Evolutionary conservation across 2,888 invertebrate species (phyloP).

Genomic region (Pyralis farinalis): DNA sequence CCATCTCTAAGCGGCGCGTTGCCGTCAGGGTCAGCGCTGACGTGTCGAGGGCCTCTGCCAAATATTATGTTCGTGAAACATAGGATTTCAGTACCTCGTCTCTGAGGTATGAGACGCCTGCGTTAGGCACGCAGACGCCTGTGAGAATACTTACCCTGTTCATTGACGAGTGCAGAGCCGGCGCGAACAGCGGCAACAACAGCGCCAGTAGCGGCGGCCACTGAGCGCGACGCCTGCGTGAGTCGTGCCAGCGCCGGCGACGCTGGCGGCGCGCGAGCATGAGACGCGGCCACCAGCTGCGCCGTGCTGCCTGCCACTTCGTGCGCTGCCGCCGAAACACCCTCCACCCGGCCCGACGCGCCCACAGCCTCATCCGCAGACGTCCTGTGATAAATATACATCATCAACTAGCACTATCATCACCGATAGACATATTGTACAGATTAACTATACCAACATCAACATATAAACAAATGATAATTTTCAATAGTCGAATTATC

Average conservation of each 20-base stretch:
- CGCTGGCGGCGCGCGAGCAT: slow-evolving; percentile 95
- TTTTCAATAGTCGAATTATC: no score
- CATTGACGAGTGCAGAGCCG: slow-evolving; percentile 90
- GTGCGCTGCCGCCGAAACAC: slow-evolving; percentile 97
- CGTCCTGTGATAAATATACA: slow-evolving; percentile 86
- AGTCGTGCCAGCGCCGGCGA: slow-evolving; percentile 90
- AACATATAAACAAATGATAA: no score
- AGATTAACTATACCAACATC: no score
- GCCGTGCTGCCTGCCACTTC: slow-evolving; percentile 97
- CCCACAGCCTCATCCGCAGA: slow-evolving; percentile 96
- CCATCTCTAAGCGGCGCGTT: slow-evolving; percentile 98
- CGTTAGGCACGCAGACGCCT: slow-evolving; percentile 89
- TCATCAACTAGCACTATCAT: no score
- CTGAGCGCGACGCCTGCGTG: slow-evolving; percentile 91
- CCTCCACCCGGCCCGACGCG: slow-evolving; percentile 92
- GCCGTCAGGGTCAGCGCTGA: slow-evolving; percentile 94
- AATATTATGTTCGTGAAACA: no score
- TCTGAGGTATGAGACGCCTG: slow-evolving; percentile 91
- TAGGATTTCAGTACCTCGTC: no score
- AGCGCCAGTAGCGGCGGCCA: slow-evolving; percentile 94
- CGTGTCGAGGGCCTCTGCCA: slow-evolving; percentile 92
- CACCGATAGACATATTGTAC: no score
- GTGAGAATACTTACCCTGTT: slow-evolving; percentile 20
- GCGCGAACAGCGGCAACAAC: slow-evolving; percentile 97
- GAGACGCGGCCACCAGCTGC: slow-evolving; percentile 97